A percentile compares a stretch with the other conserved stretches of the same genome.
These are phyloP conservation scores for Amyelois transitella DNA, from an alignment of 1,140 invertebrate genomes.

Conservation along the genomic window DNA sequence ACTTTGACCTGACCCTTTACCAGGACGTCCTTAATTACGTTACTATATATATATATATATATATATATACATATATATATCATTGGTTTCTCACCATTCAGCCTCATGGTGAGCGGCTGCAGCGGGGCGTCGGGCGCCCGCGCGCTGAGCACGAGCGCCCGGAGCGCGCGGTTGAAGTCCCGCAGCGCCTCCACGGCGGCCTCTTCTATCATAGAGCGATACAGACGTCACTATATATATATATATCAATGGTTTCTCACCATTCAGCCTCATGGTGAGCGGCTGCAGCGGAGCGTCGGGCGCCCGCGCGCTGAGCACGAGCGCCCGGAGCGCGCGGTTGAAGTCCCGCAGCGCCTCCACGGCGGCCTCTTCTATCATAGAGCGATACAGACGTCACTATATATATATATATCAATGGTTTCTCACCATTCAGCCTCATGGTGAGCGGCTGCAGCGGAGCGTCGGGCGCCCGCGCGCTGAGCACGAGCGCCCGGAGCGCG, in stretches of 20 bases:
- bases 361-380: no score
- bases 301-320: conserved; percentile 83
- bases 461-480: conserved; percentile 78
- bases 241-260: no score
- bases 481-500: conserved; percentile 80
- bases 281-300: conserved; percentile 80
- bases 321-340: conserved; percentile 82
- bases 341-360: conserved; percentile 91
- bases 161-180: conserved; percentile 84
- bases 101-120: conserved; percentile 87
- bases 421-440: conserved; percentile 90
- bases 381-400: no score
- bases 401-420: no score
- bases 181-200: conserved; percentile 93
- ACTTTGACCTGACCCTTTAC: no score
- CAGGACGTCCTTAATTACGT: no score
- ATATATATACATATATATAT: no score
- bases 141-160: conserved; percentile 86
- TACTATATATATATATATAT: no score
- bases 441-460: conserved; percentile 85
- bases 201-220: no score
- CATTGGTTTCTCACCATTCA: no score
- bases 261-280: conserved; percentile 89
- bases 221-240: no score
- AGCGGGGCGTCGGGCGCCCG: conserved; percentile 73